Conservation (phyloP, 2,113 vertebrate genomes). For the Craseonycteris thonglongyai region DNA sequence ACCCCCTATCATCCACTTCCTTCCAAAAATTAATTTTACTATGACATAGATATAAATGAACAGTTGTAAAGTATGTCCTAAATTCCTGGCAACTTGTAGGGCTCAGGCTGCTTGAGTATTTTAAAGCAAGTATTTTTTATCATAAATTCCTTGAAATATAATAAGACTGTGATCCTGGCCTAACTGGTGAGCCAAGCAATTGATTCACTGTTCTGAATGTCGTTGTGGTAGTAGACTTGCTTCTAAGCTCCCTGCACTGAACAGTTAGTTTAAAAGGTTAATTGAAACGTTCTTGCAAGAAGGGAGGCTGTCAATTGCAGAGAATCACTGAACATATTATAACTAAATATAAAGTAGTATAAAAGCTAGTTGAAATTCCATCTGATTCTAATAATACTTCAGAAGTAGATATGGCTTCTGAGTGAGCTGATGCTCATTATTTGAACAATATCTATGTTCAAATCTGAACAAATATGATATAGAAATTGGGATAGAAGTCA, state of each 20-base stretch:
- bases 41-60: constrained; percentile 5
- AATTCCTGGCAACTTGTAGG: neutral
- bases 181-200: constrained; percentile 57
- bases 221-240: neutral
- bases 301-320: neutral
- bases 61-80: neutral
- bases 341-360: neutral
- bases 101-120: constrained; percentile 33
- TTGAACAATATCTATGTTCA: neutral
- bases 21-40: constrained; percentile 40
- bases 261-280: constrained; percentile 37
- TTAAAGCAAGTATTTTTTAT: constrained; percentile 49
- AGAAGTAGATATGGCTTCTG: neutral
- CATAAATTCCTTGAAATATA: constrained; percentile 40
- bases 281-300: constrained; percentile 51
- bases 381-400: neutral
- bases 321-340: neutral
- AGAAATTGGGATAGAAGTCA: neutral
- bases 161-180: neutral
- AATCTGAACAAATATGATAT: neutral
- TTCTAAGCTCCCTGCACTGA: neutral
- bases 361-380: neutral
- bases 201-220: constrained; percentile 47
- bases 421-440: neutral
- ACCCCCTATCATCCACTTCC: neutral